Base-by-base conservation (phyloP, 2,888 invertebrate species). In the Hyles lineata region DNA sequence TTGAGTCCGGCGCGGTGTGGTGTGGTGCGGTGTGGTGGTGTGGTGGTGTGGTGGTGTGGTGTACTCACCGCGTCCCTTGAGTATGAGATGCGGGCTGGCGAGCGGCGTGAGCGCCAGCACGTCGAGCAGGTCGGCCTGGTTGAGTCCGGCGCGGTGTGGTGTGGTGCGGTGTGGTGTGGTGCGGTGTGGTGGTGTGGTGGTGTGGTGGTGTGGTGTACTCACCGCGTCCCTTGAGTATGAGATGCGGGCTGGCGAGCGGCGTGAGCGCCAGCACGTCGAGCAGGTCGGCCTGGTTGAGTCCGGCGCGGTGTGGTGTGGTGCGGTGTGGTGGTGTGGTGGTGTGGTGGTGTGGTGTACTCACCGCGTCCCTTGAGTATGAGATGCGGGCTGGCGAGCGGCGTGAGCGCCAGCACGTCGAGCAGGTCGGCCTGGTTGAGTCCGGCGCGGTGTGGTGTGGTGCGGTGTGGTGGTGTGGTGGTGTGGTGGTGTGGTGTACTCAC, bases 201-300 rank as follows among this genome's bases (percentile, higher is more conserved):
- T 29, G 29, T 29, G 29, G 29, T 29, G 29, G 29, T 29, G 29
- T 29, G 29, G 29, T 29, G 29, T 29, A 29, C 29, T 29, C 29
- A 29, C 29, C 29, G 29, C 29, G 29, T 29, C 98, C 98, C 91
- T 99, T 99, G 76, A 97, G 96, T 29, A 29, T 29, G 29, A 29
- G 29, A 29, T 29, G 29, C 29, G 29, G 29, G 29, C 29, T 29
- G 29, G 29, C 52, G 52, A 55, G 55, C 19, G 55, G 55, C 55
- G 55, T 55, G 55, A 55, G 55, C 3, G 55, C 55, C 17, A 55
- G 55, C 19, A 55, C 55, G 55, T 55, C 55, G 55, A 55, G 55
- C 55, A 55, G 55, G 55, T 55, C 55, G 55, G 55, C 55, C 55
- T 60, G 70, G 59, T 58, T n/a, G 59, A 70, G 70, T 19, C 70